These are phyloP conservation scores for Rhinolophus sinicus DNA, from an alignment of 2,113 vertebrate genomes.

Conservation along the genomic window DNA sequence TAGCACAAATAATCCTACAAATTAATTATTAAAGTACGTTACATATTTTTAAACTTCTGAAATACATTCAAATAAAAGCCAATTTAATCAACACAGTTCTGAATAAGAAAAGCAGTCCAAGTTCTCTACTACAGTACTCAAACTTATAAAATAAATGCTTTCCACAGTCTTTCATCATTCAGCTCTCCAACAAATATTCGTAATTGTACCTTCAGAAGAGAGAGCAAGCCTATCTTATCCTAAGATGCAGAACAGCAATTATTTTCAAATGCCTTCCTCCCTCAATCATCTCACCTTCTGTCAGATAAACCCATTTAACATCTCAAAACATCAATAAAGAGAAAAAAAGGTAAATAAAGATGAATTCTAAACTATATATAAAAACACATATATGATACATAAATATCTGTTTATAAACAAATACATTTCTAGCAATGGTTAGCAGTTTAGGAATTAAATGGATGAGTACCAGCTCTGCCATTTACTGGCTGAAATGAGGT, in stretches of 20 bases:
- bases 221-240: background rate
- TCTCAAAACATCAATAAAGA: conserved; percentile 1
- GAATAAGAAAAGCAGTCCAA: background rate
- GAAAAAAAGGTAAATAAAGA: background rate
- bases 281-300: background rate
- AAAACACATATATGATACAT: background rate
- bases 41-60: conserved; percentile 36
- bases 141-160: background rate
- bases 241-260: background rate
- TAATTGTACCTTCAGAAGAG: background rate
- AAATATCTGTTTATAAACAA: background rate
- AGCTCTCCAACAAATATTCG: background rate
- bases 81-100: background rate
- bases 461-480: background rate
- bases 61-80: conserved; percentile 1
- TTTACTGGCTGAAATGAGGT: background rate
- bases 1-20: background rate
- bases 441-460: background rate
- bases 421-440: background rate
- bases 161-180: background rate
- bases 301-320: background rate
- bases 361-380: background rate
- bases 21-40: background rate
- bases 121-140: background rate
- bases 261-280: background rate